These are phyloP conservation scores for Pachyrhynchus sulphureomaculatus DNA, from an alignment of 1,140 invertebrate species.

Conservation along the genomic window DNA sequence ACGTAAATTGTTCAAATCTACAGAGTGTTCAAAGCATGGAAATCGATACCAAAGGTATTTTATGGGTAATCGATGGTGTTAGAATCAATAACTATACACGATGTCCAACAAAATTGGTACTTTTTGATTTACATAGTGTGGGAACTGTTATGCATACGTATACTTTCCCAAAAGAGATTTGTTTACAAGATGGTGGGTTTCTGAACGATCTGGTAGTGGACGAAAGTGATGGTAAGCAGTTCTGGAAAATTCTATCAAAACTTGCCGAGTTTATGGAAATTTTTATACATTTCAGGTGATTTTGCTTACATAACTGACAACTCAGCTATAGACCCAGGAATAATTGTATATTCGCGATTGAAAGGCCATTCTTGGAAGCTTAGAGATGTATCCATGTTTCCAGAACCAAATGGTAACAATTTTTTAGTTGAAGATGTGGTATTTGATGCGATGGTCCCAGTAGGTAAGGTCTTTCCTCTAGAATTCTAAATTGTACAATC, in stretches of 20 bases:
- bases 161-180: slow-evolving; percentile 58
- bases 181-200: slow-evolving; percentile 56
- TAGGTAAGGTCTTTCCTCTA: slow-evolving; percentile 6
- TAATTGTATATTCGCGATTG: slow-evolving; percentile 65
- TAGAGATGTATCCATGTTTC: slow-evolving; percentile 64
- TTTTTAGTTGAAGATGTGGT: slow-evolving; percentile 61
- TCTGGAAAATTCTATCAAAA: not conserved
- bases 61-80: slow-evolving; percentile 73
- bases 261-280: too few relatives aligned
- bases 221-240: slow-evolving; percentile 57
- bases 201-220: slow-evolving; percentile 70
- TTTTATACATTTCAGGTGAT: slow-evolving; percentile 44
- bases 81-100: slow-evolving; percentile 50
- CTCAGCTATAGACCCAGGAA: slow-evolving; percentile 63
- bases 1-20: slow-evolving; percentile 60
- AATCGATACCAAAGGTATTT: slow-evolving; percentile 64
- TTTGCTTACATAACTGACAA: slow-evolving; percentile 71
- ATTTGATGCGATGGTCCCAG: slow-evolving; percentile 55
- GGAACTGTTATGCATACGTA: slow-evolving; percentile 58
- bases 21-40: slow-evolving; percentile 72
- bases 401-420: slow-evolving; percentile 55
- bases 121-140: slow-evolving; percentile 65
- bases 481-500: too few relatives aligned
- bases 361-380: slow-evolving; percentile 68
- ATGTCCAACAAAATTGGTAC: slow-evolving; percentile 66